Percentiles rank a stretch among this genome's conserved stretches.
Evolutionary conservation across 2,888 invertebrate genomes (phyloP).

Genomic region (Eristalinus aeneus): DNA sequence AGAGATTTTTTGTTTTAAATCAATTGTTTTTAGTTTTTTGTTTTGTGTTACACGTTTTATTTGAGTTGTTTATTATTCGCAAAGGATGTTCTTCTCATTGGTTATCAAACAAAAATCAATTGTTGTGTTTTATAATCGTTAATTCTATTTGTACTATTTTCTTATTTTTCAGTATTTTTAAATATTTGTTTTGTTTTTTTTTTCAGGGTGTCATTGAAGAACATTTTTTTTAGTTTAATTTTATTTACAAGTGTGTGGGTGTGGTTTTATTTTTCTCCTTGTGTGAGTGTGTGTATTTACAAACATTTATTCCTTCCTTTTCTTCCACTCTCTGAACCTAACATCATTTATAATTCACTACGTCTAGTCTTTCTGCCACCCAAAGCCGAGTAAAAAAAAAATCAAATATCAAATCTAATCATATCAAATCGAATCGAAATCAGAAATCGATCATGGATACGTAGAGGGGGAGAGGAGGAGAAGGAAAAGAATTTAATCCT

Average conservation of each 20-base stretch:
- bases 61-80: constrained; percentile 6
- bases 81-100: constrained; percentile 22
- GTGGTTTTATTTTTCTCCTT: background rate
- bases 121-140: constrained; percentile 32
- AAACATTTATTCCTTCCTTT: background rate
- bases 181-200: constrained; percentile 52
- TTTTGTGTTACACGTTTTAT: constrained; percentile 40
- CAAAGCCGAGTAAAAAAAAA: background rate
- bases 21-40: background rate
- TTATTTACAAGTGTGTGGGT: background rate
- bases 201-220: background rate
- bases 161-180: constrained; percentile 15
- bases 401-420: background rate
- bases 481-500: background rate
- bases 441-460: background rate
- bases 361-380: background rate
- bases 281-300: background rate
- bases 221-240: constrained; percentile 1
- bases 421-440: background rate
- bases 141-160: constrained; percentile 68
- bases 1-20: constrained; percentile 21
- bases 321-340: background rate
- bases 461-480: background rate
- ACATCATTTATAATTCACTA: constrained; percentile 5
- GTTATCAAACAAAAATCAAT: constrained; percentile 37